Evolutionary conservation across 2,113 vertebrate species (phyloP).

Genomic region (Mystacornis crossleyi): DNA sequence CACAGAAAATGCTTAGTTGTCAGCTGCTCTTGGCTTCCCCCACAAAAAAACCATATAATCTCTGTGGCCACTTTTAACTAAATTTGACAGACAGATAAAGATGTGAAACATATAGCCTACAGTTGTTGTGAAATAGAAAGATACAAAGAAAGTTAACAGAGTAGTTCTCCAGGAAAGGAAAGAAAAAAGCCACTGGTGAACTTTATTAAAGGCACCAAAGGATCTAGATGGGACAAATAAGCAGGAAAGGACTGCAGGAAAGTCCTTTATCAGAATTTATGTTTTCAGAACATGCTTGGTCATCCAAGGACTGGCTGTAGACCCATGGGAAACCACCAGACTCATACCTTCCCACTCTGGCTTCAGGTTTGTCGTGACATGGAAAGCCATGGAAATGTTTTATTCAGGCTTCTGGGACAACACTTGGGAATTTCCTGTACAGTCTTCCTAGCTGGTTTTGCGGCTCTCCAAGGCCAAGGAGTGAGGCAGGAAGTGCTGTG

Average conservation of each 20-base stretch:
- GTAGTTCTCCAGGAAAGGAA: background rate
- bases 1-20: background rate
- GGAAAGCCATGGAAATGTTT: background rate
- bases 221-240: background rate
- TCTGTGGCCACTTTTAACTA: background rate
- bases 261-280: background rate
- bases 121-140: background rate
- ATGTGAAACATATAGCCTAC: background rate
- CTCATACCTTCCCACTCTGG: background rate
- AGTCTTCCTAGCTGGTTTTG: background rate
- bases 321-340: background rate
- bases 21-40: background rate
- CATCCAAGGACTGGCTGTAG: background rate
- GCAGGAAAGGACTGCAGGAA: background rate
- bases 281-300: background rate
- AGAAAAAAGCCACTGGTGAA: background rate
- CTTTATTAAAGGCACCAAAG: background rate
- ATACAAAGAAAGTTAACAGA: background rate
- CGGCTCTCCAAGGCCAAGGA: background rate
- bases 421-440: background rate
- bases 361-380: accelerated
- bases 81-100: background rate
- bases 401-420: background rate
- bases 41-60: background rate
- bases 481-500: accelerated